Conservation (phyloP, 2,888 invertebrate genomes). For the Hybos culiciformis region DNA sequence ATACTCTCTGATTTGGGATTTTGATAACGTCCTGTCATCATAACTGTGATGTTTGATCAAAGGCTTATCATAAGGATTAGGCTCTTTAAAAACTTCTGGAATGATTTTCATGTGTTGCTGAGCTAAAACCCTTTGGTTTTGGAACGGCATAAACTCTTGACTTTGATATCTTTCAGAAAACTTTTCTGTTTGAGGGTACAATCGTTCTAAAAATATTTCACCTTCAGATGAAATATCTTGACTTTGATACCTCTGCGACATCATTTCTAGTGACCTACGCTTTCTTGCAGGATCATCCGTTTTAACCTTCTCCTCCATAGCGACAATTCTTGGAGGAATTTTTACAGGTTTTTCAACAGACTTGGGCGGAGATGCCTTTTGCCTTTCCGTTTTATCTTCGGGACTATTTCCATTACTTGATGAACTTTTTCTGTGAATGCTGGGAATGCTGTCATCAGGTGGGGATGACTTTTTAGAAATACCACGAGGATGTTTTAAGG, state of each 20-base stretch:
- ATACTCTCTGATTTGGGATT: slow-evolving; percentile 49
- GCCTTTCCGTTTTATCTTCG: slow-evolving; percentile 20
- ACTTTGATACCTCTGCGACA: slow-evolving; percentile 44
- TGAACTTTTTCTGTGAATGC: slow-evolving; percentile 27
- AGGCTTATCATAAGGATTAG: slow-evolving; percentile 41
- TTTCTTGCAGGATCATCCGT: slow-evolving; percentile 31
- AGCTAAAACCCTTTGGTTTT: slow-evolving; percentile 26
- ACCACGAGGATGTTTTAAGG: slow-evolving; percentile 28
- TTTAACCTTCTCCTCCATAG: slow-evolving; percentile 18
- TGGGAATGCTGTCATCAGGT: slow-evolving; percentile 27
- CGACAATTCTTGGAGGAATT: slow-evolving; percentile 30
- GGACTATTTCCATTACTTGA: slow-evolving; percentile 20
- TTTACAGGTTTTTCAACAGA: slow-evolving; percentile 34
- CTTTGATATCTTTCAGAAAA: slow-evolving; percentile 50
- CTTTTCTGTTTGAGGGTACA: slow-evolving; percentile 49
- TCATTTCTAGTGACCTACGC: slow-evolving; percentile 39
- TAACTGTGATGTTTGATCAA: slow-evolving; percentile 51
- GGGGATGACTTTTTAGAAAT: slow-evolving; percentile 24
- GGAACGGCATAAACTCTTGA: slow-evolving; percentile 44
- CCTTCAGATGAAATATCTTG: slow-evolving; percentile 42
- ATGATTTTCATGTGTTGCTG: slow-evolving; percentile 23
- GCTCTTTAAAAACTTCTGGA: slow-evolving; percentile 35
- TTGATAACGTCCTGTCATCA: slow-evolving; percentile 48
- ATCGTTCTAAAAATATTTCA: slow-evolving; percentile 40
- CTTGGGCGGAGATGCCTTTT: slow-evolving; percentile 16